Percentiles rank a stretch among this genome's conserved stretches.
phyloP scores from a whole-genome alignment of 1,140 invertebrate species.

The Trissolcus basalis region DNA sequence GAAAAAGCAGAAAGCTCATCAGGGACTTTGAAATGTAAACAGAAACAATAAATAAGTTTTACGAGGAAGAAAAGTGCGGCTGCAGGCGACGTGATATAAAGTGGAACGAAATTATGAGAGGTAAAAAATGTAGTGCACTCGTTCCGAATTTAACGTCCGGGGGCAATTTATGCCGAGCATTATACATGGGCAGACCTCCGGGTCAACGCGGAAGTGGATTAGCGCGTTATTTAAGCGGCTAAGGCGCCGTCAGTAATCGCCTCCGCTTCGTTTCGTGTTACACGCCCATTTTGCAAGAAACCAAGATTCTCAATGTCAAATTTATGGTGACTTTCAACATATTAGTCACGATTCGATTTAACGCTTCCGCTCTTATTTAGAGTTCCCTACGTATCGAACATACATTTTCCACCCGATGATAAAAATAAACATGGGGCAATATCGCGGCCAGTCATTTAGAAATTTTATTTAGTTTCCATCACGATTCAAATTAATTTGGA shows the following conservation, averaged over 20 bases:
- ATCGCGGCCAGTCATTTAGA: too few species aligned
- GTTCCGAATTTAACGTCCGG: not conserved
- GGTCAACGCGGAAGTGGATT: conserved; percentile 33
- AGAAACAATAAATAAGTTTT: conserved; percentile 5
- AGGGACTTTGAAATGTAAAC: not conserved
- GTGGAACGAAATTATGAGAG: conserved; percentile 7
- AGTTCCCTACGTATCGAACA: too few species aligned
- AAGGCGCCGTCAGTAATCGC: conserved; percentile 28
- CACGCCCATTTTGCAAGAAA: conserved; percentile 22
- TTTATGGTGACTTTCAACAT: conserved; percentile 16
- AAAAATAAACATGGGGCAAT: too few species aligned
- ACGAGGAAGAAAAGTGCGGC: conserved; percentile 11
- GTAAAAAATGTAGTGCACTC: conserved; percentile 18
- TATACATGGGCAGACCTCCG: conserved; percentile 18
- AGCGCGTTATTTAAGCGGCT: conserved; percentile 34
- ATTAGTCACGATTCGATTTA: conserved; percentile 20
- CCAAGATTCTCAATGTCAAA: conserved; percentile 21
- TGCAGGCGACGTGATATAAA: not conserved
- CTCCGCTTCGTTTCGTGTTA: conserved; percentile 16
- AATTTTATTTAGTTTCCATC: too few species aligned
- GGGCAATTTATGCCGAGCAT: conserved; percentile 31
- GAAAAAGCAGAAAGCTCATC: not conserved
- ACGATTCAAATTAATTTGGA: too few species aligned
- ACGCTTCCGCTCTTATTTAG: not conserved
- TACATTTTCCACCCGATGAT: too few species aligned